Percentiles rank a stretch among this genome's conserved stretches.
Conservation (phyloP, 1,140 invertebrate species). For the Hyles euphorbiae region DNA sequence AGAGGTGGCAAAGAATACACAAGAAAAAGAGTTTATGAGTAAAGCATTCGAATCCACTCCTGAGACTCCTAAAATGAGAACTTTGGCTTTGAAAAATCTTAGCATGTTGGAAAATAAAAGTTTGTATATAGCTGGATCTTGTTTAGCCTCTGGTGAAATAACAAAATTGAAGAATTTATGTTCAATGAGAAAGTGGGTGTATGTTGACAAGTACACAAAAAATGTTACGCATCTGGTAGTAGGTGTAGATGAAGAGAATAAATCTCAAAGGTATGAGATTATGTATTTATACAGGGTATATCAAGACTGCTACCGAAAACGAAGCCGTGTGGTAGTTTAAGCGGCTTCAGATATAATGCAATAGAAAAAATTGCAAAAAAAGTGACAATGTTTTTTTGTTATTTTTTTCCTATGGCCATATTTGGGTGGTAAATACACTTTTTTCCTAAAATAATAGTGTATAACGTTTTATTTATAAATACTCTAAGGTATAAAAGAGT, state of each 20-base stretch:
- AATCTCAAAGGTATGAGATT: slow-evolving; percentile 48
- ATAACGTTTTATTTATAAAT: too few species aligned
- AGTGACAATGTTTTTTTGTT: too few species aligned
- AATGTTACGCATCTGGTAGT: slow-evolving; percentile 67
- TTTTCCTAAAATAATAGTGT: too few species aligned
- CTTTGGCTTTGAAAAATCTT: slow-evolving; percentile 12
- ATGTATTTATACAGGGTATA: slow-evolving; percentile 5
- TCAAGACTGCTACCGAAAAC: too few species aligned
- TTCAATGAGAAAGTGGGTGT: slow-evolving; percentile 43
- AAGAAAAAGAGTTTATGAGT: slow-evolving; percentile 54
- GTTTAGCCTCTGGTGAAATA: slow-evolving; percentile 37
- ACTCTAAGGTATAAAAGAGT: too few species aligned
- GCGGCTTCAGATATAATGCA: too few species aligned
- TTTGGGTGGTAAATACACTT: too few species aligned
- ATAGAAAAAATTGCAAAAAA: too few species aligned
- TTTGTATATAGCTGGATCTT: slow-evolving; percentile 54
- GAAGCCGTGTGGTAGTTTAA: too few species aligned
- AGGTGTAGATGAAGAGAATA: slow-evolving; percentile 59
- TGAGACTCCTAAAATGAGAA: slow-evolving; percentile 12
- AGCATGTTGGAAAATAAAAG: slow-evolving; percentile 16
- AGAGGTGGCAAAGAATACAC: slow-evolving; percentile 44
- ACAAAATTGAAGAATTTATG: slow-evolving; percentile 43
- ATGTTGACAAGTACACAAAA: slow-evolving; percentile 47
- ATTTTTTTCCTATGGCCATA: too few species aligned
- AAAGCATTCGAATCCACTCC: slow-evolving; percentile 48